Evolutionary conservation across 2,113 vertebrate species (phyloP).

Genomic region (Upupa epops): DNA sequence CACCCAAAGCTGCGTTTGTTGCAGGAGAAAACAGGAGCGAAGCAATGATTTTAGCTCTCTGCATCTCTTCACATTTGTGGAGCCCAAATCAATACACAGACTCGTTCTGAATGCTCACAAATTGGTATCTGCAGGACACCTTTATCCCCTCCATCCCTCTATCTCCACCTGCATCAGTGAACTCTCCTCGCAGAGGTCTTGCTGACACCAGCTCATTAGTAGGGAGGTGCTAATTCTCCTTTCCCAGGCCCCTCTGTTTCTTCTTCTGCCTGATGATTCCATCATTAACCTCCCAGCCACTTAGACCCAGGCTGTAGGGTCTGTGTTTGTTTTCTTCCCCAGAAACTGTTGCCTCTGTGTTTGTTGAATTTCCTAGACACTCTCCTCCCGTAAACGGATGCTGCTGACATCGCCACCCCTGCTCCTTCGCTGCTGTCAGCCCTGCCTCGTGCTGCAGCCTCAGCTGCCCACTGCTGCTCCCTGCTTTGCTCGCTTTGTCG

Average conservation of each 20-base stretch:
- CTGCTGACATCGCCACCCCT: not conserved
- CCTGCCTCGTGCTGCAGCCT: not conserved
- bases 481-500: not conserved
- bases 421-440: not conserved
- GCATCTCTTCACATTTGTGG: constrained; percentile 38
- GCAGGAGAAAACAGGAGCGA: not conserved
- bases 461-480: not conserved
- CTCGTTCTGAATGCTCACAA: constrained; percentile 53
- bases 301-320: not conserved
- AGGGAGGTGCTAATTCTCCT: not conserved
- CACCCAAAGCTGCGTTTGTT: constrained; percentile 15
- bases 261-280: not conserved
- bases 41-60: constrained; percentile 40
- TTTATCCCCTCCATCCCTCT: not conserved
- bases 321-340: not conserved
- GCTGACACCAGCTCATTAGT: constrained; percentile 18
- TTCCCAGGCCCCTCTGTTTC: not conserved
- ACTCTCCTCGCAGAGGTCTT: not conserved
- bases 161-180: not conserved
- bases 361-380: not conserved
- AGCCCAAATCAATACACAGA: constrained; percentile 61
- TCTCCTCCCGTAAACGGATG: accelerated
- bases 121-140: constrained; percentile 64
- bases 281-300: not conserved
- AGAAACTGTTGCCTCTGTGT: not conserved